Evolutionary conservation across 2,888 invertebrate genomes (phyloP), one percentile per base, ranked within the genome.

Genomic region (Laspeyria flexula): DNA sequence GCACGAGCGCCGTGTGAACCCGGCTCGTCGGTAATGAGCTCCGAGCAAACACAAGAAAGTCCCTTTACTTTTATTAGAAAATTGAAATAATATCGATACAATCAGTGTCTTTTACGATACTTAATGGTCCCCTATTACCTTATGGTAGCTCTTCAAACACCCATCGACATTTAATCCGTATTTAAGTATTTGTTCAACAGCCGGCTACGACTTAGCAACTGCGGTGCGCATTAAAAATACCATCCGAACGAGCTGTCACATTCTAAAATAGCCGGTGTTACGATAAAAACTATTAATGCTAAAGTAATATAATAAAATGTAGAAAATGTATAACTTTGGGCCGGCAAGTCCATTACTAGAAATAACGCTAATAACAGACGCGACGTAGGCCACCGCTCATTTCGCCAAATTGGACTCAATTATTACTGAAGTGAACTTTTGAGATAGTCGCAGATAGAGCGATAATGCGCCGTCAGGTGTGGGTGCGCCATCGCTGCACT

Each of bases 391-490:
- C 51, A 65, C 63, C 57, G 58, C 61, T 67, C 74, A 73, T 72
- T 81, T 76, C 63, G 83, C 83, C 78, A 86, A 88, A 86, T 84
- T 85, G 83, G 75, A 68, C 66, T 75, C 82, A 85, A 86, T 88
- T 83, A 25, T 7, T 25, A 82, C 71, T 52, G 74, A 77, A 80
- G 77, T 78, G 74, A 75, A 78, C 79, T 82, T 31, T 76, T 57
- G 66, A 69, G 64, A 68, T 46, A 58, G 60, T 52, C 53, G 55
- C 64, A 61, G 76, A 78, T 79, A 66, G 69, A 64, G 63, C 62
- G 81, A 79, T 77, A 77, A 66, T 40, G 39, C 49, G 60, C 62
- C 79, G 81, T 88, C 88, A 88, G 86, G 85, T 86, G 85, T 75
- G 64, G 71, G 58, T 53, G 62, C 44, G 48, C 45, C 45, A 39